Evolutionary conservation across 2,113 vertebrate species (phyloP), one percentile per base, ranked within the genome.

Genomic region (Rhizomys pruinosus): DNA sequence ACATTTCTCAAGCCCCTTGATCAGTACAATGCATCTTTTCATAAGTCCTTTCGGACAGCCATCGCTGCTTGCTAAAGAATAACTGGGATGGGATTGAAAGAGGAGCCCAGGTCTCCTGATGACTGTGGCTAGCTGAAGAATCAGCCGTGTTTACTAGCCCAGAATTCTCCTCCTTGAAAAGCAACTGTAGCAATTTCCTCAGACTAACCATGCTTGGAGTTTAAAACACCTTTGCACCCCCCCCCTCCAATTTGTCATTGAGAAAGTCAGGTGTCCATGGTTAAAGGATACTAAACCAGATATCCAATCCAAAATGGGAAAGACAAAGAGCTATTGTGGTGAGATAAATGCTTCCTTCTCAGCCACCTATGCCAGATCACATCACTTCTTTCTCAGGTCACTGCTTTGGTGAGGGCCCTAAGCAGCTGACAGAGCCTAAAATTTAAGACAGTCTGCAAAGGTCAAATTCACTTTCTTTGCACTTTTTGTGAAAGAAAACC

Each of bases 251-350:
- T 97, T 94, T 89, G 63, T 92, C 91, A 96, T 97, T 98, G 92
- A 95, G 92, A 97, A 97, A 96, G 81, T 96, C 93, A 97, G 95
- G 92, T 97, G 91, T 96, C 92, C 22, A 10, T 71, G 86, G 78
- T 87, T 96, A 92, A 77, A 66, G 92, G 91, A 97, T 86, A 89
- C 78, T 97, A 95, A 96, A 97, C 87, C 90, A 97, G 96, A 97
- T 91, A 97, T 78, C 91, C 52, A 80, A 42, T 68, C 73, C 94
- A 97, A 97, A 97, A 13, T 44, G 34, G 29, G 76, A 90, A 97
- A 97, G 72, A 97, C 95, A 98, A 98, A 97, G 87, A 71, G 71
- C 94, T 97, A 96, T 95, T 98, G 95, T 96, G 93, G 86, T 20
- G 39, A 92, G 86, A 96, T 92, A 97, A 97, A 97, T 84, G 94